phyloP scores from a whole-genome alignment of 2,797 vertebrate genomes.

The Gallinago solitaria region DNA sequence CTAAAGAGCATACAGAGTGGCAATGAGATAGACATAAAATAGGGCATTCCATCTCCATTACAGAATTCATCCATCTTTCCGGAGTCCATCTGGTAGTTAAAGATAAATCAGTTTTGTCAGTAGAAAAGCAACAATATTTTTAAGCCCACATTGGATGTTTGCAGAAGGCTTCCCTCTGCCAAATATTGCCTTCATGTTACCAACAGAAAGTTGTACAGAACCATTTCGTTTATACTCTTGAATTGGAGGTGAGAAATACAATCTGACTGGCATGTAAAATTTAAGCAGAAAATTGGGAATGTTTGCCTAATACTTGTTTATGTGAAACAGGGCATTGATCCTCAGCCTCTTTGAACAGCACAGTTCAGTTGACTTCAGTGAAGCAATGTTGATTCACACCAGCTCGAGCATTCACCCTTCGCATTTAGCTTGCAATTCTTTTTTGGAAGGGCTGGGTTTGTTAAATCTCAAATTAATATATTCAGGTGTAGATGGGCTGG shows the following conservation, averaged over 20 bases:
- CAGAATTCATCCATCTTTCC: slow-evolving; percentile 11
- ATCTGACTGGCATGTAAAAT: not conserved
- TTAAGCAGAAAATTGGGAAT: not conserved
- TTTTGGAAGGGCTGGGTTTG: not conserved
- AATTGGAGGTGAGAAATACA: not conserved
- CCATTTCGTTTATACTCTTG: not conserved
- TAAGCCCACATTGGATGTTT: not conserved
- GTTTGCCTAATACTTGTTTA: not conserved
- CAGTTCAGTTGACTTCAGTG: not conserved
- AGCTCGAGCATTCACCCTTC: not conserved
- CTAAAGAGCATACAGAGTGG: not conserved
- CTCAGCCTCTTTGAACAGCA: not conserved
- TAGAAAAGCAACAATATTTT: slow-evolving; percentile 36
- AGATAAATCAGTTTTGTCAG: slow-evolving; percentile 15
- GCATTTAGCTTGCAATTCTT: not conserved
- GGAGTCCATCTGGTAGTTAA: not conserved
- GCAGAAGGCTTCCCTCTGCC: not conserved
- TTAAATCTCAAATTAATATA: not conserved
- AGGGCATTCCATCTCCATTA: not conserved
- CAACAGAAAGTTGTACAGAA: not conserved
- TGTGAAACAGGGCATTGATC: not conserved
- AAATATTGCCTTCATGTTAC: not conserved
- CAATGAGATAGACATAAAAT: not conserved
- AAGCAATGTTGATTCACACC: not conserved
- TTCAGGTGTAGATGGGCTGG: not conserved